phyloP scores from a whole-genome alignment of 2,888 invertebrate species.

The Anoncus sp. region DNA sequence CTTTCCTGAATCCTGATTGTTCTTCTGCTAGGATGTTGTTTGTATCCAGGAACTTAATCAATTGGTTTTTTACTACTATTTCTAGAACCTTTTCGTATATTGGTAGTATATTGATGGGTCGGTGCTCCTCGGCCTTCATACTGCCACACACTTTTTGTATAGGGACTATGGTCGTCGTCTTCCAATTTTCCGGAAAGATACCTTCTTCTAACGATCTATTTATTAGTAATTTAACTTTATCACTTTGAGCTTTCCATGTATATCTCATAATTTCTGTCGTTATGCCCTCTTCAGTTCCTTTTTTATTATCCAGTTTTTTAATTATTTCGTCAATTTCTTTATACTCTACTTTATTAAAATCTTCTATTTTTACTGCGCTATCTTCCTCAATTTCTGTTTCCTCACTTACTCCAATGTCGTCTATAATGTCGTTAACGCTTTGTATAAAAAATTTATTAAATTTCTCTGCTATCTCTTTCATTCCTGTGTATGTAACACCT shows the following conservation, averaged over 20 bases:
- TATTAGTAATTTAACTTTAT: neutral
- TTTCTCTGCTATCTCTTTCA: conserved; percentile 33
- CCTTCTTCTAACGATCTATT: conserved; percentile 17
- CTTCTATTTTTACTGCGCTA: neutral
- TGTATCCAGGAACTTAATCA: neutral
- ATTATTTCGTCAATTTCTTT: conserved; percentile 3
- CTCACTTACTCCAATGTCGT: neutral
- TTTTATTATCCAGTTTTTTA: conserved; percentile 10
- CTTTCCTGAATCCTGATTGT: conserved; percentile 7
- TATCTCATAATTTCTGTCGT: conserved; percentile 10
- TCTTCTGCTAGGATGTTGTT: neutral
- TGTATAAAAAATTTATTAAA: conserved; percentile 37
- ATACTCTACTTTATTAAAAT: neutral
- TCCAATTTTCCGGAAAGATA: neutral
- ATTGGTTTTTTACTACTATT: conserved; percentile 34
- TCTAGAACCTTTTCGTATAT: conserved; percentile 42
- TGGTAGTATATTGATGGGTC: conserved; percentile 47
- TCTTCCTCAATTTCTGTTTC: too few relatives aligned
- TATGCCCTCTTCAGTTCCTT: conserved; percentile 6
- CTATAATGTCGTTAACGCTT: conserved; percentile 33
- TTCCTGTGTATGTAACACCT: neutral
- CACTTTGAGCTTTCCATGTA: neutral
- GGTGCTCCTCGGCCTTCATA: conserved; percentile 24
- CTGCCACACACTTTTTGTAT: conserved; percentile 14
- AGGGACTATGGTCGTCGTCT: conserved; percentile 1